Percentiles rank a stretch among this genome's conserved stretches.
These are phyloP conservation scores for Coptodon bakossiorum DNA, from an alignment of 2,113 vertebrate genomes.

Conservation along the genomic window DNA sequence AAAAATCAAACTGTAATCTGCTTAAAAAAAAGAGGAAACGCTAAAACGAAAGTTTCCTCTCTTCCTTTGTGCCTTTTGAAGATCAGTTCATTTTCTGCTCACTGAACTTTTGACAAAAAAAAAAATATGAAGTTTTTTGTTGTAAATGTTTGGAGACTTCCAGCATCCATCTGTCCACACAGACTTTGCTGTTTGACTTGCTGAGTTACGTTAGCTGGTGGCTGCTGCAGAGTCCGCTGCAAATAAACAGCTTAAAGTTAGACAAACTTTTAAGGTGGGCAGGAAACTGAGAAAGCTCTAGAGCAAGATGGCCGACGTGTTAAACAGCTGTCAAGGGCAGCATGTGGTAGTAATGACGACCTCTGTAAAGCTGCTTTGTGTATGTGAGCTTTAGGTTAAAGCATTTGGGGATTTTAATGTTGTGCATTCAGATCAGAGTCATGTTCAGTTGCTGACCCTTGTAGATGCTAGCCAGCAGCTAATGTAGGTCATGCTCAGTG, in stretches of 20 bases:
- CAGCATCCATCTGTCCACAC: background rate
- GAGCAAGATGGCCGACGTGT: too few relatives aligned
- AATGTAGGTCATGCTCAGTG: too few relatives aligned
- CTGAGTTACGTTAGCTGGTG: rapidly evolving
- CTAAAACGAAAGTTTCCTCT: rapidly evolving
- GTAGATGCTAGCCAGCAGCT: too few relatives aligned
- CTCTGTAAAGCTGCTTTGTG: too few relatives aligned
- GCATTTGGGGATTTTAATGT: too few relatives aligned
- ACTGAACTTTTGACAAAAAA: rapidly evolving
- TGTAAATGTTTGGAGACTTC: background rate
- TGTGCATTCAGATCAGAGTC: too few relatives aligned
- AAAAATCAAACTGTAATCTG: rapidly evolving
- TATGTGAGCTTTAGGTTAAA: too few relatives aligned
- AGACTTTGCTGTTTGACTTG: background rate
- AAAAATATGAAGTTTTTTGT: rapidly evolving
- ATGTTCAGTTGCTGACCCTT: too few relatives aligned
- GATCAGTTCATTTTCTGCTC: rapidly evolving
- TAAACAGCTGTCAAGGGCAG: too few relatives aligned
- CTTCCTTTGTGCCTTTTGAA: rapidly evolving
- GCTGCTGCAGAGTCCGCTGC: background rate
- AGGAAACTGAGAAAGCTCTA: too few relatives aligned
- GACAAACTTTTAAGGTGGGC: too few relatives aligned
- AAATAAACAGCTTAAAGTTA: background rate
- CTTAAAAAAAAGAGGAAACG: rapidly evolving
- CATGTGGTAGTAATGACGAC: too few relatives aligned